A percentile compares a stretch with the other conserved stretches of the same genome.
These are phyloP conservation scores for Drosophila sordidapex DNA, from an alignment of 2,888 invertebrate genomes.

Conservation along the genomic window DNA sequence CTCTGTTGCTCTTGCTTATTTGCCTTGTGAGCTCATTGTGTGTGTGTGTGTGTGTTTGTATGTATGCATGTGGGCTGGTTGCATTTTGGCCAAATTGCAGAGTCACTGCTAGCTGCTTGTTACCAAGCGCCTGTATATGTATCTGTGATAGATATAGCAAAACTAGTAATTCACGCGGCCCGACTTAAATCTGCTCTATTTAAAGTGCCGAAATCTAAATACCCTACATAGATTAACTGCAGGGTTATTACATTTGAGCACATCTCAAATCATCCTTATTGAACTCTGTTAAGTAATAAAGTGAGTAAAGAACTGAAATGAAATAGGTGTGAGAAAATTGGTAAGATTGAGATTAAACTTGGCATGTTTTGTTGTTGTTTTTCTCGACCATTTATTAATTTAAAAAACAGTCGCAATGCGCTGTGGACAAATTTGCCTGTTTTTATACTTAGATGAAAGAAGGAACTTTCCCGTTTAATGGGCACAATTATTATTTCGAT, in stretches of 20 bases:
- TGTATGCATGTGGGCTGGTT: conserved; percentile 37
- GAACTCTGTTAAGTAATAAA: background rate
- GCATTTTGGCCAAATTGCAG: conserved; percentile 54
- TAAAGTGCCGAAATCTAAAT: background rate
- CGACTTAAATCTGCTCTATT: conserved; percentile 7
- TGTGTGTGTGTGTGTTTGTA: conserved; percentile 13
- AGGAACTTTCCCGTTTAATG: background rate
- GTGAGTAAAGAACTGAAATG: background rate
- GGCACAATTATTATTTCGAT: background rate
- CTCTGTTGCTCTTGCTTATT: conserved; percentile 16
- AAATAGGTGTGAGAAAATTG: background rate
- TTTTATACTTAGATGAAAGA: background rate
- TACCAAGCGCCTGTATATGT: conserved; percentile 25
- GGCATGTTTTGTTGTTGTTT: background rate
- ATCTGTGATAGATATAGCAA: conserved; percentile 1
- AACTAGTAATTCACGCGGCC: conserved; percentile 34
- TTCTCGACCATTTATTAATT: background rate
- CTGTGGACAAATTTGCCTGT: no score
- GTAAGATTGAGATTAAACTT: background rate
- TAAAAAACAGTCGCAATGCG: background rate
- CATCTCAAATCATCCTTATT: background rate
- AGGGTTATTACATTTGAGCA: background rate
- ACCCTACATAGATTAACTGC: background rate
- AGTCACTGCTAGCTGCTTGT: conserved; percentile 40
- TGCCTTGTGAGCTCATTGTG: background rate